Base-by-base conservation (phyloP, 2,888 invertebrate species). In the Scelioninae gen. 2 region DNA sequence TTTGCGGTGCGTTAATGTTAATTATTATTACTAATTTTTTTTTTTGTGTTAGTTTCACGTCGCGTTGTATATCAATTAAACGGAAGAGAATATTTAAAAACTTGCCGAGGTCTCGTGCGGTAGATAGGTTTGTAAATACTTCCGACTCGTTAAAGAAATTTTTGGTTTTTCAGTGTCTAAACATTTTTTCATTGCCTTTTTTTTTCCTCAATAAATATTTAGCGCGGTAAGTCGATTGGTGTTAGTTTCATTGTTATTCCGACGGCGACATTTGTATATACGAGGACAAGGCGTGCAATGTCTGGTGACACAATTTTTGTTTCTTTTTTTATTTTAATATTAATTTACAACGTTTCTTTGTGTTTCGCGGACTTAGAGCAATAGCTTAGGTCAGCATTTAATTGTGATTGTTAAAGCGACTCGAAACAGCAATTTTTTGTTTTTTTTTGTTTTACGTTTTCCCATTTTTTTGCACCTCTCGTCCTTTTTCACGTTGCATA, bases 181-280 rank as follows among this genome's bases (percentile, higher is more conserved):
- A n/a, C 73, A 28, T 55, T 52, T 58, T 33, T 19, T 19, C 10
- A 52, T 10, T n/a, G 1, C 43, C 25, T 41, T 16, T 10, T 43
- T 46, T 25, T 16, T 46, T 13, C 10, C 6, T 13, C 1, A 7
- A n/a, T 43, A 37, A 11, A 11, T 43, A 4, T 43, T 11, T 43
- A 3, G 9, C 19, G 9, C 4, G 22, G 22, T 11, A 11, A 22
- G 22, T 19, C 19, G 19, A 22, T 43, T n/a, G 11, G 43, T 22
- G n/a, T 13, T n/a, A n/a, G n/a, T 19, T 10, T 19, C 10, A 19
- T 11, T 10, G n/a, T 11, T 22, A 22, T 22, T 4, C 2, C 77
- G 80, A 48, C n/a, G n/a, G n/a, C n/a, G n/a, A n/a, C n/a, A n/a
- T n/a, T 79, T 76, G 79, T 79, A 77, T 80, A 78, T 82, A 83